A percentile compares a stretch with the other conserved stretches of the same genome.
Conservation (phyloP, 2,888 invertebrate genomes). For the Sinelater perroti region DNA sequence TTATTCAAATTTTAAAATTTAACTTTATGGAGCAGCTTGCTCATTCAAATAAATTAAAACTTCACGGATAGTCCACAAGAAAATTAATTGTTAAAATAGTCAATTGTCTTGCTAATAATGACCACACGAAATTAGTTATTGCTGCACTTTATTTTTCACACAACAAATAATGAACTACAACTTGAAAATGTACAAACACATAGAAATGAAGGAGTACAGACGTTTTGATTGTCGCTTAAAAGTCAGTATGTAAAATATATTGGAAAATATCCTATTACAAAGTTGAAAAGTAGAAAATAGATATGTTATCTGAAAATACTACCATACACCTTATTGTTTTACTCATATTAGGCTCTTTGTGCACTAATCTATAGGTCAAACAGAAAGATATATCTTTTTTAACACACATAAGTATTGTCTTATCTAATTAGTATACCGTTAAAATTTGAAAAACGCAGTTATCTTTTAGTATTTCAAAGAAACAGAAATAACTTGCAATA, state of each 20-base stretch:
- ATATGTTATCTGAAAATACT: conserved; percentile 33
- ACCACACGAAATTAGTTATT: conserved; percentile 29
- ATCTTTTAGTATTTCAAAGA: too few relatives aligned
- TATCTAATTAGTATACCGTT: too few relatives aligned
- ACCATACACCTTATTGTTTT: conserved; percentile 17
- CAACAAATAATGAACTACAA: conserved; percentile 30
- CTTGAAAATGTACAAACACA: conserved; percentile 21
- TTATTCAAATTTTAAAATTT: too few relatives aligned
- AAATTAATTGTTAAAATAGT: conserved; percentile 31
- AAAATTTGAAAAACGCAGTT: too few relatives aligned
- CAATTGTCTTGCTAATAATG: background rate
- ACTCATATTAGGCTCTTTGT: conserved; percentile 6
- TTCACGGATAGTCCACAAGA: too few relatives aligned
- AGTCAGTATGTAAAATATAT: conserved; percentile 32
- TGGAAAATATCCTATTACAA: conserved; percentile 33
- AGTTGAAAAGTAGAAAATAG: conserved; percentile 36
- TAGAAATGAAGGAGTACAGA: conserved; percentile 17
- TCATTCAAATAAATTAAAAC: too few relatives aligned
- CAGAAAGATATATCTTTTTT: too few relatives aligned
- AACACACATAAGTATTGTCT: too few relatives aligned
- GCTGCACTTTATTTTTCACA: conserved; percentile 40
- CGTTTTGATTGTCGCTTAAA: conserved; percentile 34
- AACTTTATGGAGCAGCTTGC: too few relatives aligned
- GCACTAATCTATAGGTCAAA: too few relatives aligned
- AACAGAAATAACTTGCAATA: too few relatives aligned